Conservation (phyloP, 2,113 vertebrate genomes). For the Misgurnus mizolepis region DNA sequence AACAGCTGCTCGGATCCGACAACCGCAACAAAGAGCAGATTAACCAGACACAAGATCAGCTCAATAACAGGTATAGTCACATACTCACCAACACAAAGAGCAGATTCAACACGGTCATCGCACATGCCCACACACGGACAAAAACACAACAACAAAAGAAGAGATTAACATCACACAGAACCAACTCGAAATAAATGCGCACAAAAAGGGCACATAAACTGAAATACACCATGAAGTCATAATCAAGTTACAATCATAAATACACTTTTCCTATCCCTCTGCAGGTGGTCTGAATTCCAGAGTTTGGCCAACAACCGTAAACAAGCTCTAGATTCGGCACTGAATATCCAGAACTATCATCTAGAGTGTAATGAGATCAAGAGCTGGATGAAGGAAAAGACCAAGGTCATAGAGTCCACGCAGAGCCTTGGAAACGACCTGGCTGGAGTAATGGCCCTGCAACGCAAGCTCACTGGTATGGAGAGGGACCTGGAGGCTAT, state of each 20-base stretch:
- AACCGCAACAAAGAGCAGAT: constrained; percentile 84
- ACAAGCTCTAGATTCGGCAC: constrained; percentile 82
- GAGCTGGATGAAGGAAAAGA: constrained; percentile 95
- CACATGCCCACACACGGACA: background rate
- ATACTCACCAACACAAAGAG: background rate
- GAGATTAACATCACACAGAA: background rate
- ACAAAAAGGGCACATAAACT: background rate
- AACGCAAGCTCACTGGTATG: constrained; percentile 90
- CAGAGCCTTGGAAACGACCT: constrained; percentile 89
- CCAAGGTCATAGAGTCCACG: constrained; percentile 92
- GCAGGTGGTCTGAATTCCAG: constrained; percentile 89
- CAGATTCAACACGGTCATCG: background rate
- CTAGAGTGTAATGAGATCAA: constrained; percentile 93
- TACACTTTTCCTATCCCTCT: background rate
- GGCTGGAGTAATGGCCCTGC: constrained; percentile 88
- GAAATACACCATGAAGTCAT: background rate
- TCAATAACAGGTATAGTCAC: constrained; percentile 73
- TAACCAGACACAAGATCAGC: constrained; percentile 80
- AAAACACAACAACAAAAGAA: background rate
- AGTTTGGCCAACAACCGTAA: constrained; percentile 84
- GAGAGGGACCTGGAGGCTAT: constrained; percentile 93
- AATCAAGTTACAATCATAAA: background rate
- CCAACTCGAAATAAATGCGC: background rate
- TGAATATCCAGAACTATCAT: constrained; percentile 94
- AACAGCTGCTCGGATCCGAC: constrained; percentile 80